Percentiles rank a stretch among this genome's conserved stretches.
Conservation (phyloP, 2,888 invertebrate species). For the Cataglyphis rosenhaueri region DNA sequence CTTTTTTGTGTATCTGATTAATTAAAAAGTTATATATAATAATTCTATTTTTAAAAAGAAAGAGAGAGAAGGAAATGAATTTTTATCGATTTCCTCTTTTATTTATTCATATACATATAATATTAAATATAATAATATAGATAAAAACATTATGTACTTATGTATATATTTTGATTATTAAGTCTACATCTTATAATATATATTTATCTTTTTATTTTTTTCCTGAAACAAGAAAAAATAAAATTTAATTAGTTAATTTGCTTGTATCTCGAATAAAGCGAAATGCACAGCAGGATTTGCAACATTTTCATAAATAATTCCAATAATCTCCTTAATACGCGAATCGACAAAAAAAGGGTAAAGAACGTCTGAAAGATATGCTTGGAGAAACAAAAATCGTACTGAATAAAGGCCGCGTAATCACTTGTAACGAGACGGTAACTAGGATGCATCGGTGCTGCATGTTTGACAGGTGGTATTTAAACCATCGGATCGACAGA, state of each 20-base stretch:
- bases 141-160: too few relatives aligned
- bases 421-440: conserved; percentile 11
- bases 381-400: background rate
- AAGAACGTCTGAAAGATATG: background rate
- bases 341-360: background rate
- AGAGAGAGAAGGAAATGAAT: background rate
- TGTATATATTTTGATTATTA: background rate
- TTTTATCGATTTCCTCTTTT: background rate
- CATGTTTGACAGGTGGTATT: conserved; percentile 48
- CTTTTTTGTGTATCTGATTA: conserved; percentile 1
- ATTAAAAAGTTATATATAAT: conserved; percentile 5
- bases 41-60: background rate
- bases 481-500: conserved; percentile 32
- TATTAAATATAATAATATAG: background rate
- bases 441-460: conserved; percentile 4
- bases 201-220: background rate
- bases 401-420: conserved; percentile 11
- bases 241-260: background rate
- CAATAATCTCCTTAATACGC: background rate
- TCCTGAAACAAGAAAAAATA: background rate
- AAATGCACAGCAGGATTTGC: background rate
- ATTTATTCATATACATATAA: background rate
- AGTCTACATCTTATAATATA: background rate
- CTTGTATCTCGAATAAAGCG: background rate
- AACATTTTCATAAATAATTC: conserved; percentile 26